A percentile compares a stretch with the other conserved stretches of the same genome.
These are phyloP conservation scores for Crocidura indochinensis DNA, from an alignment of 2,797 vertebrate genomes.

Conservation along the genomic window DNA sequence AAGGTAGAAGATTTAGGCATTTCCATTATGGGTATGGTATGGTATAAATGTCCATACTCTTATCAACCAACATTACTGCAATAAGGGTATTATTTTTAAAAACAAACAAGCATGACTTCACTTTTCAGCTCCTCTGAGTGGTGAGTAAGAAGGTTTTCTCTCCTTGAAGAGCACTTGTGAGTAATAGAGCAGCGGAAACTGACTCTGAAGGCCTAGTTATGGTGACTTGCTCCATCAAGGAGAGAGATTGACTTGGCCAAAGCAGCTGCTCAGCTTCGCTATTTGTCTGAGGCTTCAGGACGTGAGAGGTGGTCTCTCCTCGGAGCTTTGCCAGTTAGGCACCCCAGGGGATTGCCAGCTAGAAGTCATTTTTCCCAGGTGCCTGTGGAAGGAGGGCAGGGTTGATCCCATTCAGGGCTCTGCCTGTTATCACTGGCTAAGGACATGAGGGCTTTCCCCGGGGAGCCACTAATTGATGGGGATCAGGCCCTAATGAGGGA, in stretches of 20 bases:
- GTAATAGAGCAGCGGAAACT: constrained; percentile 15
- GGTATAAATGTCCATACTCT: too few relatives aligned
- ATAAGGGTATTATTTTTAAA: too few relatives aligned
- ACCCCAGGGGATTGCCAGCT: background rate
- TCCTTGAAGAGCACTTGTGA: constrained; percentile 62
- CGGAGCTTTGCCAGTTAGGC: background rate
- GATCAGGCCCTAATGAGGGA: too few relatives aligned
- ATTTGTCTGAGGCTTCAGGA: background rate
- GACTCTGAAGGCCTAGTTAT: constrained; percentile 71
- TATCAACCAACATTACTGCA: too few relatives aligned
- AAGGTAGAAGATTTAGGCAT: too few relatives aligned
- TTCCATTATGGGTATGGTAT: too few relatives aligned
- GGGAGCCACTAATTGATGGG: too few relatives aligned
- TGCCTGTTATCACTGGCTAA: too few relatives aligned
- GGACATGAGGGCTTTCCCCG: too few relatives aligned
- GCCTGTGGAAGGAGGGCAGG: too few relatives aligned
- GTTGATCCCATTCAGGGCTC: too few relatives aligned
- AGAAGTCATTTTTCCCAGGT: too few relatives aligned
- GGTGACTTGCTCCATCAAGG: constrained; percentile 70
- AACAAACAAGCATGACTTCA: background rate
- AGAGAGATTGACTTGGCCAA: background rate
- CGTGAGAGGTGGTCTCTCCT: background rate
- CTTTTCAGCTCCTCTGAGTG: background rate
- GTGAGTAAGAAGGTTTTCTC: constrained; percentile 56
- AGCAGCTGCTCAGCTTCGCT: background rate